These are phyloP conservation scores for Camarhynchus parvulus DNA, from an alignment of 2,113 vertebrate genomes.

Conservation along the genomic window DNA sequence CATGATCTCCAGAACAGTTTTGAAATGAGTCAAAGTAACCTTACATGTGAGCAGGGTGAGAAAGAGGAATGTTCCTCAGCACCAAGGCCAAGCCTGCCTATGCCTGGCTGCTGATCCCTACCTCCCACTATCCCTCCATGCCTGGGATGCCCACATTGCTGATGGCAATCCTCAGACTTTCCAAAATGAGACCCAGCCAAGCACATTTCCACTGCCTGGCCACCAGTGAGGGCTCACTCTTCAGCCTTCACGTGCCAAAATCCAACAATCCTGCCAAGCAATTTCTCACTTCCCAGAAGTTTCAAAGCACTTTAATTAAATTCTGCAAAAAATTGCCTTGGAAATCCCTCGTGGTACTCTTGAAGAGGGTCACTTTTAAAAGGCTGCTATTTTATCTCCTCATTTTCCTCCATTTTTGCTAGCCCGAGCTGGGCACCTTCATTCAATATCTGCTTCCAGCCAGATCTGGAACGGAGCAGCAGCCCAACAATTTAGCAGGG, in stretches of 20 bases:
- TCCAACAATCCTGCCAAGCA: background rate
- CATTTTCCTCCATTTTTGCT: background rate
- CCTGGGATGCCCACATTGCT: background rate
- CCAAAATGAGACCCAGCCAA: background rate
- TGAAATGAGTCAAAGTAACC: background rate
- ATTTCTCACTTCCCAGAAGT: background rate
- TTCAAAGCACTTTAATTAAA: background rate
- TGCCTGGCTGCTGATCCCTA: background rate
- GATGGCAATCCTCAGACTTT: background rate
- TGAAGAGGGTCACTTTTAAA: background rate
- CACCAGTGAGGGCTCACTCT: background rate
- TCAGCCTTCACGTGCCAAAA: background rate
- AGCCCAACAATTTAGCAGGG: background rate
- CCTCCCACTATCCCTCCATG: rapidly evolving
- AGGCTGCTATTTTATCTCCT: background rate
- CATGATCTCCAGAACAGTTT: background rate
- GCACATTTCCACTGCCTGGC: background rate
- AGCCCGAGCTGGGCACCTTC: rapidly evolving
- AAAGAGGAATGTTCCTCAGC: background rate
- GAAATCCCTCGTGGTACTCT: background rate
- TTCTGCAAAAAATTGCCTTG: background rate
- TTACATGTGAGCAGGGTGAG: background rate
- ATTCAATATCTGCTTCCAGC: background rate
- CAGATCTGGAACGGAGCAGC: background rate
- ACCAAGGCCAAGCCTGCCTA: background rate